Percentiles rank a stretch among this genome's conserved stretches.
Conservation (phyloP, 2,888 invertebrate species). For the Cylindroiulus punctatus region DNA sequence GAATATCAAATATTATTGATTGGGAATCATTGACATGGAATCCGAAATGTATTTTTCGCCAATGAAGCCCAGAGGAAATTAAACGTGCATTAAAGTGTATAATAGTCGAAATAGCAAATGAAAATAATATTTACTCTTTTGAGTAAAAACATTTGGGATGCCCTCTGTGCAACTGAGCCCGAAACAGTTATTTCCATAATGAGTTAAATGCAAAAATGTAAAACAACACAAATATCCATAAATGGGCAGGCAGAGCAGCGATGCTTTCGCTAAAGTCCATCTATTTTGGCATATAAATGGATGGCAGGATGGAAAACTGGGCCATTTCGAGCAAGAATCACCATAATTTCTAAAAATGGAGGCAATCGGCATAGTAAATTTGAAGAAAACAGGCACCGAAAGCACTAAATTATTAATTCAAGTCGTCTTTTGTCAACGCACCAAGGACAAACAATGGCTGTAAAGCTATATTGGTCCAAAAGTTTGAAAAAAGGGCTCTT, state of each 20-base stretch:
- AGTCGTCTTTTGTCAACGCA: slow-evolving; percentile 37
- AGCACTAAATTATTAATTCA: slow-evolving; percentile 37
- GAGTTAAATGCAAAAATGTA: slow-evolving; percentile 42
- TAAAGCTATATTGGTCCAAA: neutral
- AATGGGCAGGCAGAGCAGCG: neutral
- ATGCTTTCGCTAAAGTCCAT: slow-evolving; percentile 20
- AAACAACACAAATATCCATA: neutral
- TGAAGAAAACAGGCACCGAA: slow-evolving; percentile 38
- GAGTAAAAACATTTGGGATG: neutral
- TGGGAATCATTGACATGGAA: too few species aligned
- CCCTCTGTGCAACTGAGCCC: neutral
- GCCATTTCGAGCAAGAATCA: slow-evolving; percentile 22
- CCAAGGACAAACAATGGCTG: slow-evolving; percentile 9
- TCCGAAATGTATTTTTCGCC: too few species aligned
- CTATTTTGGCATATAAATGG: slow-evolving; percentile 16
- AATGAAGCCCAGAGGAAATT: too few species aligned
- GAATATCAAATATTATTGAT: too few species aligned
- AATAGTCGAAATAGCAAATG: too few species aligned
- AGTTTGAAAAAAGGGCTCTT: neutral
- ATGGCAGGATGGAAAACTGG: neutral
- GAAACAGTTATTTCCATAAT: slow-evolving; percentile 26
- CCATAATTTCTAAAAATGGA: slow-evolving; percentile 29
- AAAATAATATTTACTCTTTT: too few species aligned
- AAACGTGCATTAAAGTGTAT: too few species aligned
- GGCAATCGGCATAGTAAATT: slow-evolving; percentile 21